Percentiles rank a stretch among this genome's conserved stretches.
Evolutionary conservation across 2,113 vertebrate genomes (phyloP).

Genomic region (Aramus guarauna): DNA sequence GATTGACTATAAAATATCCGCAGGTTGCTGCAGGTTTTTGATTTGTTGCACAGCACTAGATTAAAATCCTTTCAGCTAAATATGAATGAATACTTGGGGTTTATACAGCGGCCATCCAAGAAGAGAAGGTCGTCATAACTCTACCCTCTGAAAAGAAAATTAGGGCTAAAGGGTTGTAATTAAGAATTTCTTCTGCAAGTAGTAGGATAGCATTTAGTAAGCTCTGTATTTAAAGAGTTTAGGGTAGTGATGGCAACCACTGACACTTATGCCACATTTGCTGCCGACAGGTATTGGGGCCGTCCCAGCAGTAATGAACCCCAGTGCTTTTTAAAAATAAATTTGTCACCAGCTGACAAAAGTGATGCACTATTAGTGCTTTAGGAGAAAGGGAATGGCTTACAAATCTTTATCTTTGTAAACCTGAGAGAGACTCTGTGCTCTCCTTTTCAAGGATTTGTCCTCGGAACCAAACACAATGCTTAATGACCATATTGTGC

Average conservation of each 20-base stretch:
- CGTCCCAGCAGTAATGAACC: not conserved
- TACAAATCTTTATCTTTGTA: not conserved
- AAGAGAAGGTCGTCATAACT: slow-evolving; percentile 25
- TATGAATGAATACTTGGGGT: slow-evolving; percentile 49
- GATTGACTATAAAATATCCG: slow-evolving; percentile 60
- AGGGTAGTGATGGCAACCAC: not conserved
- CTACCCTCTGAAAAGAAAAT: slow-evolving; percentile 42
- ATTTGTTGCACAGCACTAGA: slow-evolving; percentile 61
- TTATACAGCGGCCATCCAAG: slow-evolving; percentile 15
- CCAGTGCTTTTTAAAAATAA: not conserved
- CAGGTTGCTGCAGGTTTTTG: slow-evolving; percentile 38
- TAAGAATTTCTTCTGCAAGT: not conserved
- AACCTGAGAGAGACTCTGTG: not conserved
- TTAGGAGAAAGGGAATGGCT: not conserved
- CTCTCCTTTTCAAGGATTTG: not conserved
- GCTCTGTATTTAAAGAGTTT: not conserved
- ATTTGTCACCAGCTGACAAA: not conserved
- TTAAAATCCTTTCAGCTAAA: slow-evolving; percentile 68
- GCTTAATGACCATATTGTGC: not conserved
- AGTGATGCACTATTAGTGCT: not conserved
- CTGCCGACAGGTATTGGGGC: not conserved
- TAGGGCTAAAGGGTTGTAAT: slow-evolving; percentile 16
- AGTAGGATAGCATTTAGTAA: not conserved
- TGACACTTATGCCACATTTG: not conserved
- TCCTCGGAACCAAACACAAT: not conserved